Evolutionary conservation across 2,113 vertebrate genomes (phyloP).

Genomic region (Nothoprocta perdicaria): DNA sequence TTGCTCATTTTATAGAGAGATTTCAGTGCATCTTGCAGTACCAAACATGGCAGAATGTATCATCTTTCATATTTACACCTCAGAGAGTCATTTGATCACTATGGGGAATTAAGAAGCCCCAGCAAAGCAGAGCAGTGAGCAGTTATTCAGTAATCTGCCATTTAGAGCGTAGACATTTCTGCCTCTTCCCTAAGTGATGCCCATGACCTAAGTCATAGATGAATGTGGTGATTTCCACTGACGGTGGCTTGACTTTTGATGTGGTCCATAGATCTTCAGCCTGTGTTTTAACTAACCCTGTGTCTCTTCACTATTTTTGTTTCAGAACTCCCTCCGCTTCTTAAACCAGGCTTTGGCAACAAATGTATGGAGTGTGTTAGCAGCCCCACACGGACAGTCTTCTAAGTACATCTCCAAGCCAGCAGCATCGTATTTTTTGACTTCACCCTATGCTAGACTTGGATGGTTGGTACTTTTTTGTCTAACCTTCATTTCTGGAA

Average conservation of each 20-base stretch:
- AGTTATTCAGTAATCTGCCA: background rate
- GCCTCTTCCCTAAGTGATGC: background rate
- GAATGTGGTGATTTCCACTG: background rate
- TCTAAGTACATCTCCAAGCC: slow-evolving; percentile 69
- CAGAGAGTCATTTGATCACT: background rate
- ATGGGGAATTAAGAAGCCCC: background rate
- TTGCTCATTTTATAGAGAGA: background rate
- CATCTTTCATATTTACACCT: background rate
- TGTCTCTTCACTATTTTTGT: background rate
- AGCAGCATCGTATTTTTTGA: slow-evolving; percentile 73
- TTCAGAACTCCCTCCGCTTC: slow-evolving; percentile 72
- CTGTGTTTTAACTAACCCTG: background rate
- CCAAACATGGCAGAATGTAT: background rate
- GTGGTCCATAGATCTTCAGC: background rate
- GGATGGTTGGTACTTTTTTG: slow-evolving; percentile 77
- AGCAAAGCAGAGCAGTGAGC: background rate
- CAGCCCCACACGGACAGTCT: background rate
- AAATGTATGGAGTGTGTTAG: slow-evolving; percentile 26
- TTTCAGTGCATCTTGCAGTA: background rate
- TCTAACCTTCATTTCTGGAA: background rate
- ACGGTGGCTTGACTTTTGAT: background rate
- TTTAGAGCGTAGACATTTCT: background rate
- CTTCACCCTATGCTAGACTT: slow-evolving; percentile 75
- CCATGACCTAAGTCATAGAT: background rate
- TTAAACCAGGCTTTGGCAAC: slow-evolving; percentile 51